phyloP scores from a whole-genome alignment of 2,797 vertebrate species.

The Diplodus sargus region DNA sequence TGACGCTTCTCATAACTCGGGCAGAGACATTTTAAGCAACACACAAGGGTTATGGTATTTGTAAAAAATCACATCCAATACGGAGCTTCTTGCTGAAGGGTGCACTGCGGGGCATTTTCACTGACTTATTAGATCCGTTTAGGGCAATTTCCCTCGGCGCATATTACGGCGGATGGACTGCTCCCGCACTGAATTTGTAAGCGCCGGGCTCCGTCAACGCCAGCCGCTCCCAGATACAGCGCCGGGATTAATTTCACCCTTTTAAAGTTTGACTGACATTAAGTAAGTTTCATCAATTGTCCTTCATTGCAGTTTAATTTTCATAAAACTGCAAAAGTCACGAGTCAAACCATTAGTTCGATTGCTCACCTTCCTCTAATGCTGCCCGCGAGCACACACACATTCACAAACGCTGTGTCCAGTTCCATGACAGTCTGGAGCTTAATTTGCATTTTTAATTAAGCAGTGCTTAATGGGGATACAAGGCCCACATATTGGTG shows the following conservation, averaged over 20 bases:
- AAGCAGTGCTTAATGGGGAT: conserved; percentile 67
- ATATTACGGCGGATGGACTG: conserved; percentile 8
- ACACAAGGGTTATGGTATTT: conserved; percentile 8
- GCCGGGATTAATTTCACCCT: conserved; percentile 40
- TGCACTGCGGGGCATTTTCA: conserved; percentile 28
- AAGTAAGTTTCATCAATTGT: conserved; percentile 50
- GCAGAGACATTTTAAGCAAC: background rate
- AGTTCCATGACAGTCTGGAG: conserved; percentile 49
- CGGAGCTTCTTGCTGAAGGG: background rate
- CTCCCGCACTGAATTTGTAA: conserved; percentile 11
- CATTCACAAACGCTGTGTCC: conserved; percentile 38
- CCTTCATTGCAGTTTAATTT: conserved; percentile 48
- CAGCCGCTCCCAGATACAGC: background rate
- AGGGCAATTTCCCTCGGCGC: conserved; percentile 28
- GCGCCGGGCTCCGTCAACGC: background rate
- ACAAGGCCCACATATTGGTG: conserved; percentile 69
- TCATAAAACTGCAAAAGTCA: conserved; percentile 55
- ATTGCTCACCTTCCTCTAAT: conserved; percentile 30
- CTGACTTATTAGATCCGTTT: conserved; percentile 31
- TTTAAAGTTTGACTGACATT: conserved; percentile 59
- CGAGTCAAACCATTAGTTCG: conserved; percentile 48
- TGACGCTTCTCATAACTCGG: background rate
- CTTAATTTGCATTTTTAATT: conserved; percentile 79
- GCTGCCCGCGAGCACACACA: conserved; percentile 15
- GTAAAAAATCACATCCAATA: conserved; percentile 10